Percentiles rank a stretch among this genome's conserved stretches.
Evolutionary conservation across 2,797 vertebrate species (phyloP).

Genomic region (Rhinoraja longicauda): DNA sequence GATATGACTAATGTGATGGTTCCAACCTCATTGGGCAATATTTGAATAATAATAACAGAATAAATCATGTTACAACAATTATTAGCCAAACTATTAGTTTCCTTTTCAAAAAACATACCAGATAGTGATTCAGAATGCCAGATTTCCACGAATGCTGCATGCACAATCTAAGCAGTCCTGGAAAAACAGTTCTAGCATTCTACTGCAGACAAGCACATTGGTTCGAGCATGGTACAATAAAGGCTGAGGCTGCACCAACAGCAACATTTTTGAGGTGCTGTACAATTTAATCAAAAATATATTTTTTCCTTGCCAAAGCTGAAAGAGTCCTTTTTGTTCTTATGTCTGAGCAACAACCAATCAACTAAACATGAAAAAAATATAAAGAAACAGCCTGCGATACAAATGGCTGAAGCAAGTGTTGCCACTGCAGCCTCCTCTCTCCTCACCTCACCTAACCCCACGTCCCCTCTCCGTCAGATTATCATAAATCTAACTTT

Average conservation of each 20-base stretch:
- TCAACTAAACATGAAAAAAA: not conserved
- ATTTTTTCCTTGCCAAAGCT: not conserved
- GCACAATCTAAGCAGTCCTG: not conserved
- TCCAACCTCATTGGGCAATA: not conserved
- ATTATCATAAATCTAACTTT: not conserved
- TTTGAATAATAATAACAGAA: not conserved
- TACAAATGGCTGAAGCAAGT: too few relatives aligned
- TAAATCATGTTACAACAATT: not conserved
- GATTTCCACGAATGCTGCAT: not conserved
- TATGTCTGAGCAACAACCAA: not conserved
- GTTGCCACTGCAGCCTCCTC: not conserved
- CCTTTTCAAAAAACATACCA: not conserved
- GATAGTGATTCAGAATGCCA: not conserved
- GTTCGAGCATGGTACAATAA: not conserved
- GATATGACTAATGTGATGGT: not conserved
- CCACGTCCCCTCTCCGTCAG: too few relatives aligned
- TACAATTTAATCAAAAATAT: not conserved
- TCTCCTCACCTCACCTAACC: not conserved
- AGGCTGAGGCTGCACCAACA: not conserved
- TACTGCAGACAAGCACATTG: not conserved
- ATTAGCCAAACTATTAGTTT: not conserved
- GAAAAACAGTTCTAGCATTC: not conserved
- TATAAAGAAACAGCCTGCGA: too few relatives aligned
- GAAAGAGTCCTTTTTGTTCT: not conserved
- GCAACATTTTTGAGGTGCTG: not conserved